Evolutionary conservation across 2,888 invertebrate species (phyloP).

Genomic region (Empis livida): DNA sequence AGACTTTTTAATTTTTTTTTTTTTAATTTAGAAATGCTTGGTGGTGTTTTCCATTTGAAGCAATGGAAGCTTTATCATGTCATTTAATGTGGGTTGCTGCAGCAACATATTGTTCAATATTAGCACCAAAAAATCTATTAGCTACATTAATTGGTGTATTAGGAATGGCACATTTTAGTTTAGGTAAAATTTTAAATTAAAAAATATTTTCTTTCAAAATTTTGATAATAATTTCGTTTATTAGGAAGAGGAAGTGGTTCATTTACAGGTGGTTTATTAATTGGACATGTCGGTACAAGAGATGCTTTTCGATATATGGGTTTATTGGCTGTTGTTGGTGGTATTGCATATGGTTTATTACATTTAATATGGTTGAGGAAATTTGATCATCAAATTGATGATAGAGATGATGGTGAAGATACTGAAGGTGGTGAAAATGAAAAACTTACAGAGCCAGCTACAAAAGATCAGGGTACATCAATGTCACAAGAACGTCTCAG

Average conservation of each 20-base stretch:
- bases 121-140: conserved; percentile 69
- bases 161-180: conserved; percentile 80
- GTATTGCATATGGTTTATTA: conserved; percentile 53
- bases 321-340: conserved; percentile 55
- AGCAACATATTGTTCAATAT: conserved; percentile 71
- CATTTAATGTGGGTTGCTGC: conserved; percentile 87
- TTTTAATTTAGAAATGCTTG: conserved; percentile 53
- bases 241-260: conserved; percentile 66
- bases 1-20: conserved; percentile 1
- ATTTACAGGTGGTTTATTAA: conserved; percentile 64
- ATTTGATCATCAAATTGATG: conserved; percentile 36
- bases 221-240: neutral
- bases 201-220: neutral
- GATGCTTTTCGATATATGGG: conserved; percentile 72
- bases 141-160: conserved; percentile 78
- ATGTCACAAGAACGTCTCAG: conserved; percentile 59
- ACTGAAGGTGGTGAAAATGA: conserved; percentile 48
- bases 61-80: conserved; percentile 72
- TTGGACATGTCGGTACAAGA: conserved; percentile 60
- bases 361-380: conserved; percentile 61
- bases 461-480: conserved; percentile 56
- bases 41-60: conserved; percentile 84
- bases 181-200: conserved; percentile 30
- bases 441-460: conserved; percentile 50
- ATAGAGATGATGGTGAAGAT: conserved; percentile 23